Percentiles rank a stretch among this genome's conserved stretches.
Evolutionary conservation across 2,888 invertebrate species (phyloP).

Genomic region (Aproaerema taeniolella): DNA sequence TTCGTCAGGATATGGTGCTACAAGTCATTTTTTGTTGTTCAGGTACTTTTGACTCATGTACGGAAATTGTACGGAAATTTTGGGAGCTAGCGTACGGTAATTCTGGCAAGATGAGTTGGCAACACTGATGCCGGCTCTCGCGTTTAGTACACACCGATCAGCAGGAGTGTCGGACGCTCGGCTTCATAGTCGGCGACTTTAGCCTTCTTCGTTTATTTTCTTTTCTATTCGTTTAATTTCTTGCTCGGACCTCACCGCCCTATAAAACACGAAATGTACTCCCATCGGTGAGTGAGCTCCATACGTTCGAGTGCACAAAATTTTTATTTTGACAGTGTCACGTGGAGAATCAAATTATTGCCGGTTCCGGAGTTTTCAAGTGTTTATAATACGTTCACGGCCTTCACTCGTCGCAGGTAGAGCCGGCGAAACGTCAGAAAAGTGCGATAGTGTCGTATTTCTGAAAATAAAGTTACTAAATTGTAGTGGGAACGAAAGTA

Average conservation of each 20-base stretch:
- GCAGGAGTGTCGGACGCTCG: conserved; percentile 76
- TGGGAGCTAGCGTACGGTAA: too few relatives aligned
- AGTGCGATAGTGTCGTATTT: conserved; percentile 49
- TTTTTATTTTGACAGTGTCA: conserved; percentile 71
- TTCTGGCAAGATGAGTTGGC: too few relatives aligned
- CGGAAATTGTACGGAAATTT: too few relatives aligned
- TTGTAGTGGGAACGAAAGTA: conserved; percentile 45
- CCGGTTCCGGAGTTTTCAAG: conserved; percentile 73
- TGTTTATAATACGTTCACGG: conserved; percentile 66
- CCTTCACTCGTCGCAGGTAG: conserved; percentile 66
- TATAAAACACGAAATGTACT: conserved; percentile 52
- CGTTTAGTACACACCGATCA: conserved; percentile 77
- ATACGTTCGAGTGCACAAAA: conserved; percentile 45
- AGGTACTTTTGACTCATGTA: too few relatives aligned
- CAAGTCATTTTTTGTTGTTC: too few relatives aligned
- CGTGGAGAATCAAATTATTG: conserved; percentile 67
- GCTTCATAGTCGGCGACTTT: conserved; percentile 70
- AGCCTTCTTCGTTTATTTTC: conserved; percentile 77
- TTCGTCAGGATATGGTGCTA: too few relatives aligned
- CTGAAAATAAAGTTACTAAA: conserved; percentile 35
- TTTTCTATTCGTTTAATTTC: conserved; percentile 75
- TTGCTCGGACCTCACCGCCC: conserved; percentile 51
- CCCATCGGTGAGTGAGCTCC: conserved; percentile 46
- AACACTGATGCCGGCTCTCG: too few relatives aligned
- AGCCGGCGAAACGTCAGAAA: conserved; percentile 57